These are phyloP conservation scores for Spatulosminthurus flaviceps DNA, from an alignment of 2,888 invertebrate genomes.

Conservation along the genomic window DNA sequence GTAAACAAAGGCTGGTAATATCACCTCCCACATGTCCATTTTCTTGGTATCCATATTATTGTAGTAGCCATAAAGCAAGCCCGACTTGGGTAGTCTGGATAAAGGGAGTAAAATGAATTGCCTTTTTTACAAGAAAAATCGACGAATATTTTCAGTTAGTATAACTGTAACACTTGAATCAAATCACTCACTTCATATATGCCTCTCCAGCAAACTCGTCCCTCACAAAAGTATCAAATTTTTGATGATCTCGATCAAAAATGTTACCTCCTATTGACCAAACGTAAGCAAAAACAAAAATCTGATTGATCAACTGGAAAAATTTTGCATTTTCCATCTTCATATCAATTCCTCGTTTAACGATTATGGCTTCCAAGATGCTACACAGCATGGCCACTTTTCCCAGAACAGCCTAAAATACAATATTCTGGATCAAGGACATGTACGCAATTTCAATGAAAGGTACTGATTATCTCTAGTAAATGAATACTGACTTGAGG, in stretches of 20 bases:
- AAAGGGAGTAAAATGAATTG: too few species aligned
- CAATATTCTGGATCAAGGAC: too few species aligned
- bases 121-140: too few species aligned
- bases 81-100: constrained; percentile 78
- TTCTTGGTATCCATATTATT: constrained; percentile 76
- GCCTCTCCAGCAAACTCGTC: constrained; percentile 76
- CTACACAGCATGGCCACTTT: constrained; percentile 81
- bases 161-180: constrained; percentile 32
- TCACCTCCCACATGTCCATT: constrained; percentile 81
- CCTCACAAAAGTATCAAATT: constrained; percentile 76
- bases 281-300: constrained; percentile 82
- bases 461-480: neutral
- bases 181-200: constrained; percentile 71
- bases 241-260: constrained; percentile 74
- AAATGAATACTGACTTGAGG: constrained; percentile 72
- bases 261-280: constrained; percentile 91
- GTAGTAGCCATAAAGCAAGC: constrained; percentile 79
- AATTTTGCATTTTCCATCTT: constrained; percentile 70
- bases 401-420: constrained; percentile 83
- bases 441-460: too few species aligned
- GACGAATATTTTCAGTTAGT: neutral
- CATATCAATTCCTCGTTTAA: constrained; percentile 74
- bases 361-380: constrained; percentile 76
- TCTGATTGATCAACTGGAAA: constrained; percentile 75
- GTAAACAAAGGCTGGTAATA: constrained; percentile 79